phyloP scores from a whole-genome alignment of 2,113 vertebrate genomes.

The Fulica atra region DNA sequence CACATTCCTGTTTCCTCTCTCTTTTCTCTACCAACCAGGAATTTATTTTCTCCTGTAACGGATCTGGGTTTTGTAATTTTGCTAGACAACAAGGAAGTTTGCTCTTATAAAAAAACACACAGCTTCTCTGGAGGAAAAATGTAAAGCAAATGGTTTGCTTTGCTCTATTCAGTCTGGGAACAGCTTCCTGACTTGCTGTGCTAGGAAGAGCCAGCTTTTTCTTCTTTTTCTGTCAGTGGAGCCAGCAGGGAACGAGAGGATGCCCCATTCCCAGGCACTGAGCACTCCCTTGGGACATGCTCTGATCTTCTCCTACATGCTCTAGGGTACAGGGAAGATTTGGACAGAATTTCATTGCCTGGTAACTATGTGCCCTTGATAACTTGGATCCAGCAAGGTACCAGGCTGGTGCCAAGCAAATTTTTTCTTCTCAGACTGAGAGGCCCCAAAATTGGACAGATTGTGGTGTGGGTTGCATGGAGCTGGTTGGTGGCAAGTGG shows the following conservation, averaged over 20 bases:
- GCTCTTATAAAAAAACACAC: not conserved
- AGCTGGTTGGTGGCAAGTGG: not conserved
- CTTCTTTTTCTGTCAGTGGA: not conserved
- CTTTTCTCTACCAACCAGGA: not conserved
- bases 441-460: not conserved
- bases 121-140: not conserved
- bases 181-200: not conserved
- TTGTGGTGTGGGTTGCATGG: not conserved
- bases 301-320: not conserved
- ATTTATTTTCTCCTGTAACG: accelerated
- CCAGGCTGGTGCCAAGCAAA: not conserved
- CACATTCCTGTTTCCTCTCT: not conserved
- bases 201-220: not conserved
- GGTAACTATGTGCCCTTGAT: not conserved
- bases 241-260: not conserved
- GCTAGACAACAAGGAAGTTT: not conserved
- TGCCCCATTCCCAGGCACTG: not conserved
- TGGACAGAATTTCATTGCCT: not conserved
- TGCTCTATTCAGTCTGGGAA: not conserved
- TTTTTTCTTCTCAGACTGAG: not conserved
- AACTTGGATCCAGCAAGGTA: not conserved
- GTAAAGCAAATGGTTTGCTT: not conserved
- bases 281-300: not conserved
- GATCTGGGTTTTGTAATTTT: not conserved
- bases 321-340: not conserved